These are phyloP conservation scores for Stichodactyla mertensii DNA, from an alignment of 64 coral and sea anemone genomes.

Conservation along the genomic window DNA sequence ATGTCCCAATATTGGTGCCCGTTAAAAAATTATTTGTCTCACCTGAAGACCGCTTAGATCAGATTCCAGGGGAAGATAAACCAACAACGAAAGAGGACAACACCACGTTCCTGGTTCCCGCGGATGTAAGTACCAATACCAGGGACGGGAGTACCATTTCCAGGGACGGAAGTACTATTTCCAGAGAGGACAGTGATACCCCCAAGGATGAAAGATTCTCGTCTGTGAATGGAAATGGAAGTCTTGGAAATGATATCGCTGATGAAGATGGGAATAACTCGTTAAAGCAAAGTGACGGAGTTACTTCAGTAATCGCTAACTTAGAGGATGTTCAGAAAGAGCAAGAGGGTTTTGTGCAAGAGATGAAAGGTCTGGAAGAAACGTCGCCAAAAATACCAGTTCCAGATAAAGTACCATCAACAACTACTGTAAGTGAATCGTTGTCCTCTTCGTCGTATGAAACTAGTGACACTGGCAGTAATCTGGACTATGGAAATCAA, in stretches of 20 bases:
- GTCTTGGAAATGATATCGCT: not conserved
- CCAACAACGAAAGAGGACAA: not conserved
- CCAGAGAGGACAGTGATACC: not conserved
- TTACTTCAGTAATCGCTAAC: not conserved
- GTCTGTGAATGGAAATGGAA: not conserved
- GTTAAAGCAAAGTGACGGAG: not conserved
- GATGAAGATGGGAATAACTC: not conserved
- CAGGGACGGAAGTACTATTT: not conserved
- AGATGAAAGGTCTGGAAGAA: not conserved
- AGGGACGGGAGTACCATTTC: not conserved
- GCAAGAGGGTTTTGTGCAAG: not conserved
- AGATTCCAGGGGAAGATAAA: not conserved
- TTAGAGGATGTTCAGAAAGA: not conserved
- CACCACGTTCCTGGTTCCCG: not conserved
- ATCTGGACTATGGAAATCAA: not conserved
- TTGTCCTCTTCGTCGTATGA: not conserved
- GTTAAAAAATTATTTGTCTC: not conserved
- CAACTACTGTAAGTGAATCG: not conserved
- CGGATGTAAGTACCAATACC: not conserved
- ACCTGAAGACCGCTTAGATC: not conserved
- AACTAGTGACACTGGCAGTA: conserved; percentile 1
- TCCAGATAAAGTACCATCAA: not conserved
- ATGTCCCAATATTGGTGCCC: conserved; percentile 15
- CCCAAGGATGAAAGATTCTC: not conserved
- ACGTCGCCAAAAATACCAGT: not conserved